Evolutionary conservation across 2,797 vertebrate species (phyloP).

Genomic region (Fratercula arctica): DNA sequence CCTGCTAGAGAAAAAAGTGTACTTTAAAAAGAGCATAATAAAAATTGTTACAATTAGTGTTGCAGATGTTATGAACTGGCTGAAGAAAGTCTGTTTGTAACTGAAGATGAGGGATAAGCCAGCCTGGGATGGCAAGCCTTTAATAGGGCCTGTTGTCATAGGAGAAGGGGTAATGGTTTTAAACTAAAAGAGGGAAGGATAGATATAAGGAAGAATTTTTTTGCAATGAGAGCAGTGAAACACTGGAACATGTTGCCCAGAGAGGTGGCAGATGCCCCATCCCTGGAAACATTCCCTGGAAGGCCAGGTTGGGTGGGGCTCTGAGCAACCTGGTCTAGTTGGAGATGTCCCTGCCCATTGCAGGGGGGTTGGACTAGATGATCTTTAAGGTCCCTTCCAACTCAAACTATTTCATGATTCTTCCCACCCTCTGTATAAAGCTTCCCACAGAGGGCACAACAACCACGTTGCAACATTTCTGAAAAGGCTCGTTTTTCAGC

Average conservation of each 20-base stretch:
- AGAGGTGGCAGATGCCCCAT: not conserved
- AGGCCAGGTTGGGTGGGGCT: not conserved
- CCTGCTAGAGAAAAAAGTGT: not conserved
- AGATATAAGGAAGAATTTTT: not conserved
- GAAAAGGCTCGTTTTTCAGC: not conserved
- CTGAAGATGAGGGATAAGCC: not conserved
- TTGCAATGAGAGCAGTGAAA: not conserved
- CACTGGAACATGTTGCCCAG: not conserved
- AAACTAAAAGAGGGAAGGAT: not conserved
- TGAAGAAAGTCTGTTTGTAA: not conserved
- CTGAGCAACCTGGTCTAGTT: not conserved
- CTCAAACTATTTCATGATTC: not conserved
- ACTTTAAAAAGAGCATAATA: not conserved
- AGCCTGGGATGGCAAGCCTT: not conserved
- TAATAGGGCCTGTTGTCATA: not conserved
- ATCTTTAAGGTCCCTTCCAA: not conserved
- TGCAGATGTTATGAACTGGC: not conserved
- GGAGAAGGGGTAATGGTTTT: not conserved
- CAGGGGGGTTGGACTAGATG: not conserved
- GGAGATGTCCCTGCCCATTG: not conserved
- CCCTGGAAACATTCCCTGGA: not conserved
- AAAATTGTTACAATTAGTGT: not conserved
- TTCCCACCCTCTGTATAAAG: not conserved
- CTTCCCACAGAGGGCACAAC: not conserved
- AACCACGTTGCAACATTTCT: not conserved